Evolutionary conservation across 92 coral and sea anemone species (phyloP).

Genomic region (Bergia sp.): DNA sequence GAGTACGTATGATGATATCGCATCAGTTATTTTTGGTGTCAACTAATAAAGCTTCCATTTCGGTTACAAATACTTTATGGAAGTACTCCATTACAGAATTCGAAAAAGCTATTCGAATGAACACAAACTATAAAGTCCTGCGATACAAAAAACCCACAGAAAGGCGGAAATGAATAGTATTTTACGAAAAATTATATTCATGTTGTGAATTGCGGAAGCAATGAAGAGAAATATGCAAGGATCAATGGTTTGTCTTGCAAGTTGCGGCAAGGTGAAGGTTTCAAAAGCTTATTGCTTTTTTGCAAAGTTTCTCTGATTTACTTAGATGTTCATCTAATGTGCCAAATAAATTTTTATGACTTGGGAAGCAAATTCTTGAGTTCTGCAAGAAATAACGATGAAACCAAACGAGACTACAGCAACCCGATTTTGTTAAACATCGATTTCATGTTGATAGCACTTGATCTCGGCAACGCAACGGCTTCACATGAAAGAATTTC

Average conservation of each 20-base stretch:
- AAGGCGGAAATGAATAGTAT: background rate
- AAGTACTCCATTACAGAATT: background rate
- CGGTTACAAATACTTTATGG: background rate
- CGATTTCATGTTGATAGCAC: background rate
- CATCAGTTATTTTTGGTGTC: background rate
- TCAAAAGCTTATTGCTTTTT: background rate
- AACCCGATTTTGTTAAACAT: no score
- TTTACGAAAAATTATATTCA: background rate
- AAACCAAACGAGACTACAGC: background rate
- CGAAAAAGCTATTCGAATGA: background rate
- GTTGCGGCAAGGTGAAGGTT: no score
- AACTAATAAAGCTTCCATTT: background rate
- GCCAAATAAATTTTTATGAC: background rate
- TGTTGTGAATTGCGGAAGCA: constrained; percentile 10
- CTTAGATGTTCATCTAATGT: background rate
- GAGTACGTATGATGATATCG: no score
- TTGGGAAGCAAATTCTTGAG: background rate
- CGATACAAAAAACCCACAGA: background rate
- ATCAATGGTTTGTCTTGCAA: no score
- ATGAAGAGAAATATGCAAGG: background rate
- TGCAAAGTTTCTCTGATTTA: background rate
- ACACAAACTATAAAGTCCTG: background rate
- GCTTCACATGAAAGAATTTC: background rate
- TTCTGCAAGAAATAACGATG: background rate
- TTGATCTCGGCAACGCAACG: background rate